Conservation (phyloP, 37 sponge, comb jelly and placozoan genomes). For the Eunapius fragilis region DNA sequence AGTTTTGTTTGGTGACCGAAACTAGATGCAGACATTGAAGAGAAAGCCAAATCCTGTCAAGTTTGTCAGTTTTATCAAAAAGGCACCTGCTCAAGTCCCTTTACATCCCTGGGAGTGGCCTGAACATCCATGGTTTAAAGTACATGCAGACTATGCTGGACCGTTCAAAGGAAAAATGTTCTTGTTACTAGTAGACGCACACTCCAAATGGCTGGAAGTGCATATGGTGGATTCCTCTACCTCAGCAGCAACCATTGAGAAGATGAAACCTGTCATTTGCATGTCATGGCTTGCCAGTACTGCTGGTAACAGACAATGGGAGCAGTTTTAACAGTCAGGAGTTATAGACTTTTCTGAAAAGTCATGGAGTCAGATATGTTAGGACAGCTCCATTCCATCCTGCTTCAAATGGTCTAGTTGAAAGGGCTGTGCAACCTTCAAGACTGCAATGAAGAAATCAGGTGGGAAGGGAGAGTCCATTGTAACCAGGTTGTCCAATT, state of each 20-base stretch:
- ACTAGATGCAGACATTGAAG: background rate
- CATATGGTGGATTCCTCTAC: background rate
- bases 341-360: background rate
- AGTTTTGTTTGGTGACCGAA: constrained; percentile 17
- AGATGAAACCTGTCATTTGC: background rate
- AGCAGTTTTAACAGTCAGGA: background rate
- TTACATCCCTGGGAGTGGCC: constrained; percentile 11
- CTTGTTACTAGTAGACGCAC: background rate
- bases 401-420: background rate
- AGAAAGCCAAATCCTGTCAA: background rate
- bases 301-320: background rate
- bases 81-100: background rate
- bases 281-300: background rate
- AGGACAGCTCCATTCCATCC: background rate
- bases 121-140: background rate
- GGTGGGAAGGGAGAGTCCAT: background rate
- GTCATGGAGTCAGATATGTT: background rate
- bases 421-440: constrained; percentile 9
- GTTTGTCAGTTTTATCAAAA: background rate
- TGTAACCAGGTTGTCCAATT: too few species aligned
- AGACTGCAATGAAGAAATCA: background rate
- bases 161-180: background rate
- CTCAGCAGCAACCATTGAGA: background rate
- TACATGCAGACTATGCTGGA: constrained; percentile 2
- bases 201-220: background rate